Conservation (phyloP, 2,888 invertebrate genomes). For the Heliconius ismenius region DNA sequence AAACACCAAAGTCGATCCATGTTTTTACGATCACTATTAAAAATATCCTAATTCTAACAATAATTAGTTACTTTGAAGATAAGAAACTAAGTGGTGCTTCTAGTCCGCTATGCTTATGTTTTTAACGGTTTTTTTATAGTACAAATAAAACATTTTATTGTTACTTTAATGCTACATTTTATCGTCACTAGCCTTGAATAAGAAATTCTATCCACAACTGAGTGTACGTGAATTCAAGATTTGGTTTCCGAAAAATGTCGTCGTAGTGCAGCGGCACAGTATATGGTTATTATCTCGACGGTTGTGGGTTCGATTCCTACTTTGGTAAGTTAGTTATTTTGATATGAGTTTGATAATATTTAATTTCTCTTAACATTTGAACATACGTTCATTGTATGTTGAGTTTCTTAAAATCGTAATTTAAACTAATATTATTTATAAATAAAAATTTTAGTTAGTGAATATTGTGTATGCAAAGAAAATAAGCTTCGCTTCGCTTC, state of each 20-base stretch:
- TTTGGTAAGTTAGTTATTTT: background rate
- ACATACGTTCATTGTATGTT: too few relatives aligned
- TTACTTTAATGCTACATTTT: background rate
- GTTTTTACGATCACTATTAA: background rate
- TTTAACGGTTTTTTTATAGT: background rate
- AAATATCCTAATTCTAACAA: background rate
- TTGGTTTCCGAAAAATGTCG: background rate
- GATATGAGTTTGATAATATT: background rate
- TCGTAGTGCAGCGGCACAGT: background rate
- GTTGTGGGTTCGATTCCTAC: background rate
- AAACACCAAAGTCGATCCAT: background rate
- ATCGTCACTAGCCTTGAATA: background rate
- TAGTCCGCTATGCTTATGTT: background rate
- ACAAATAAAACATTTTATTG: slow-evolving; percentile 1
- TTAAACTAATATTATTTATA: too few relatives aligned
- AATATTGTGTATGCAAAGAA: background rate
- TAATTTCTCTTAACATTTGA: too few relatives aligned
- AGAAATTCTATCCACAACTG: background rate
- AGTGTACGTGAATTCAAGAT: background rate
- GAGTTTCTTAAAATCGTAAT: too few relatives aligned
- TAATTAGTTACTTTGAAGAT: background rate
- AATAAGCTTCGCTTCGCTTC: background rate
- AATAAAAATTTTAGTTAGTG: too few relatives aligned
- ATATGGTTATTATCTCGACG: background rate
- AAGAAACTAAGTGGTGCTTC: slow-evolving; percentile 4